Evolutionary conservation across 2,797 vertebrate genomes (phyloP), one percentile per base, ranked within the genome.

Genomic region (Epinephelus coioides): DNA sequence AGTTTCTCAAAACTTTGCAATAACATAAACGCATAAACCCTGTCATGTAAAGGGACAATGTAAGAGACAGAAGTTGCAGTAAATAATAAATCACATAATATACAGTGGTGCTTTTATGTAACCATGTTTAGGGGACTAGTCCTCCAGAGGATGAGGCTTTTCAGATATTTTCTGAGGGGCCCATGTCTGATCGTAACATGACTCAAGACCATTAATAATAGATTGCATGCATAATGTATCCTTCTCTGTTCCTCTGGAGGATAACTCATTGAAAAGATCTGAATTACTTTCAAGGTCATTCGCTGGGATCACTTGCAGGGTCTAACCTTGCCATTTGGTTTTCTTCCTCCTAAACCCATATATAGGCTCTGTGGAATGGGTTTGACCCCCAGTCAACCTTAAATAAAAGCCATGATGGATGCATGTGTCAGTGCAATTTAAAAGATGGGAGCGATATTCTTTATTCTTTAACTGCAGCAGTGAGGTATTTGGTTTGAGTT

Each of bases 201-300:
- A 96, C 89, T 94, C 95, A 91, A 84, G 77, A 80, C 65, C 89
- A 95, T 96, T 87, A 95, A 96, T 95, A 95, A 95, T 95, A 90
- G 92, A 96, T 94, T 66, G 70, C 87, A 93, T 94, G 94, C 92
- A 94, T 95, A 95, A 96, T 95, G 88, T 89, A 95, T 88, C 86
- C 80, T 79, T 86, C 88, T 86, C 88, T 83, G 85, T 90, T 91
- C 67, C 88, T 90, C 79, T 76, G 72, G 72, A 80, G 87, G 65
- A 77, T 76, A 86, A 87, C 68, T 87, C 91, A 79, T 81, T 85
- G 83, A 92, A 91, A 91, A 83, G 79, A 92, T 86, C 83, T 71
- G 80, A 82, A 87, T 85, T 87, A 88, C 82, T 88, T 88, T 84
- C 93, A 95, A 95, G 92, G 93, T 94, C 93, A 89, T 87, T 80